Base-by-base conservation (phyloP, 1,140 invertebrate species). In the Dufourea novaeangliae region DNA sequence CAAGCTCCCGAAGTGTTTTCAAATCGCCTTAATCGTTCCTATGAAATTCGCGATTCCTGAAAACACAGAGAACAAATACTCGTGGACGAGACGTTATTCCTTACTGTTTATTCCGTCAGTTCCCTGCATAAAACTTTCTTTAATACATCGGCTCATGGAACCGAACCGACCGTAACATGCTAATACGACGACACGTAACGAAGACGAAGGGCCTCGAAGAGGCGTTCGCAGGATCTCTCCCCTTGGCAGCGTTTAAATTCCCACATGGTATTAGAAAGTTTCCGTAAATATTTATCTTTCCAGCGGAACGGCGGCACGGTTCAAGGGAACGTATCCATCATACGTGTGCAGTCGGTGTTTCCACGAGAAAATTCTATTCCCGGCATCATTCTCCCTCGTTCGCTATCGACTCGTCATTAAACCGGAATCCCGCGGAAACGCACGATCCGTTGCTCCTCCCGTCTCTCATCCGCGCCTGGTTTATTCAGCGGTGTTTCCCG, bases 111-210 rank as follows among this genome's bases (percentile, higher is more conserved):
- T 20, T 46, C 41, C 41, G 17, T 46, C 41, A 14, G 41, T 50
- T 22, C 12, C 29, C n/a, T 32, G 11, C 7, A 57, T 73, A n/a
- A 64, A 73, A 54, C 56, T 73, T 64, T n/a, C n/a, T n/a, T 73
- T n/a, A 73, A 73, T 73, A 41, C 41, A 29, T 41, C 32, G 17
- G 11, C 44, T 63, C 17, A 3, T n/a, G 56, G 17, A 46, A 25
- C 25, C 25, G n/a, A n/a, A 57, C 27, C 20, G 27, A 12, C 17
- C 52, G 22, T 10, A 27, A 57, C 39, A 39, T 20, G 25, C 25
- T 14, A 14, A 46, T n/a, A 29, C 22, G n/a, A 12, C 57, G 39
- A 12, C 0, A 12, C 0, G 22, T 27, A 62, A 62, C 25, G 44
- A 64, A 63, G 59, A 64, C 20, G 46, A n/a, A 64, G 44, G 10